phyloP scores from a whole-genome alignment of 2,113 vertebrate species.

The Asarcornis scutulata region DNA sequence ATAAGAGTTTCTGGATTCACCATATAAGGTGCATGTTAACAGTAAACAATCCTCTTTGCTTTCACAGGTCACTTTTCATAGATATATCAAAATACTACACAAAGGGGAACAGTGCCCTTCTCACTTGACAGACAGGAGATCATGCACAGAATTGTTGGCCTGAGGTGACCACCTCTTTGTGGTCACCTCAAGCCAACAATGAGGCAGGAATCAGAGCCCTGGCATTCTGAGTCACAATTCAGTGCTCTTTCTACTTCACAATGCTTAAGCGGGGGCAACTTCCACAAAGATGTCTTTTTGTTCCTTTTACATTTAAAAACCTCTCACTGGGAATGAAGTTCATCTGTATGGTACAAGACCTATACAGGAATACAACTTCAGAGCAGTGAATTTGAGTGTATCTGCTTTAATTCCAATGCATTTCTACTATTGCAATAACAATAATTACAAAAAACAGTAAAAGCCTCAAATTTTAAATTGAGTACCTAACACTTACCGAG shows the following conservation, averaged over 20 bases:
- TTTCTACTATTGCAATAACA: background rate
- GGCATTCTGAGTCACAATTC: rapidly evolving
- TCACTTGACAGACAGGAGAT: background rate
- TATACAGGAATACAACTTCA: background rate
- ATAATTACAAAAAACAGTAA: background rate
- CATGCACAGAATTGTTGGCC: background rate
- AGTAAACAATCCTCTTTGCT: background rate
- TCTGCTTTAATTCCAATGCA: background rate
- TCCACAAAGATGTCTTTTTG: background rate
- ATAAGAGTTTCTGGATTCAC: background rate
- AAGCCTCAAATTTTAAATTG: background rate
- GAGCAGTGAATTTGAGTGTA: background rate
- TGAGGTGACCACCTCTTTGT: background rate
- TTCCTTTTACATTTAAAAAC: background rate
- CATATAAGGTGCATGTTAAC: background rate
- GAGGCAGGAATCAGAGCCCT: background rate
- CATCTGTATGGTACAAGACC: background rate
- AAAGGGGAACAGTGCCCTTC: background rate
- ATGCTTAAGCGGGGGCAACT: rapidly evolving
- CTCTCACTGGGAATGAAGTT: background rate
- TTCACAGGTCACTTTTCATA: background rate
- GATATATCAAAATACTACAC: background rate
- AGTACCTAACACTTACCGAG: conserved; percentile 83
- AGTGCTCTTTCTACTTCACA: background rate
- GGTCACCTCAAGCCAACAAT: background rate